Base-by-base conservation (phyloP, 2,113 vertebrate genomes). In the Ameiurus melas region DNA sequence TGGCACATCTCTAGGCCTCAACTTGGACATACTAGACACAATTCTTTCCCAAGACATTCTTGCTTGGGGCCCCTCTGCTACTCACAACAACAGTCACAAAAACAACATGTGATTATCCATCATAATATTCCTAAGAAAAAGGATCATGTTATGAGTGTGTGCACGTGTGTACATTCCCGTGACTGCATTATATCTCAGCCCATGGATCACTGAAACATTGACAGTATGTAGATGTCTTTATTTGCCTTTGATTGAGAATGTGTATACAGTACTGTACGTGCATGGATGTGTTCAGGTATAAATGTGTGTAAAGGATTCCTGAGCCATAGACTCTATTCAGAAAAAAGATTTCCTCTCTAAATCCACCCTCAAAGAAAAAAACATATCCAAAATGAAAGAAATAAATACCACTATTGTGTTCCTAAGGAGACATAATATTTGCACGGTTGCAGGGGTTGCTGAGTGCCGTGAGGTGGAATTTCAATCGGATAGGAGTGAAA, bases 351-450 rank as follows among this genome's bases (percentile, higher is more conserved):
- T 91, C 88, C 85, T 89, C 90, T 85, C 39, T 89, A 87, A 91
- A 91, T 89, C 87, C 86, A 93, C 80, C 90, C 83, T 89, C 80
- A 91, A 92, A 91, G 92, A 92, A 89, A 92, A 92, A 89, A 92
- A 81, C 62, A 85, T 43, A 33, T 86, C 89, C 86, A 92, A 94
- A 94, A 92, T 91, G 92, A 92, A 93, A 93, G 88, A 90, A 93
- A 93, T 92, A 94, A 94, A 94, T 92, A 93, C 10, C 19, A 89
- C 92, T 93, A 92, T 94, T 94, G 94, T 94, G 95, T 95, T 95
- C 91, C 94, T 90, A 93, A 91, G 94, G 95, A 96, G 91, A 95
- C 94, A 93, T 93, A 94, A 95, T 95, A 95, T 95, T 95, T 94
- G 92, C 91, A 90, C 5, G 87, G 90, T 91, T 94, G 75, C 88